phyloP scores from a whole-genome alignment of 1,140 invertebrate species.

The Ceratina calcarata region DNA sequence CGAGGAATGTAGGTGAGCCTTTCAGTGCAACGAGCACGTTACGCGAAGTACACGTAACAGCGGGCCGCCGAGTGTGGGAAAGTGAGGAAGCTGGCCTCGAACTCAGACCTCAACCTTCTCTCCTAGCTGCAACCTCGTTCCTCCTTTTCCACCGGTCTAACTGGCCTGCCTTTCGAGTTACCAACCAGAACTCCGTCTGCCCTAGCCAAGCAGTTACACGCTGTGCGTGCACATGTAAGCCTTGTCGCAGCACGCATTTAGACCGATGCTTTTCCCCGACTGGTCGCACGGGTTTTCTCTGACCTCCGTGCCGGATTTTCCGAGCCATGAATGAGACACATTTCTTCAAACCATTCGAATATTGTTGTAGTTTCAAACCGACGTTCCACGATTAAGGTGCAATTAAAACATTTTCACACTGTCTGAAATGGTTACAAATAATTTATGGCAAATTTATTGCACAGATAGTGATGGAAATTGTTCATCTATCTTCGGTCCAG shows the following conservation, averaged over 20 bases:
- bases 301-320: not conserved
- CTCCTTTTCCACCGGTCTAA: constrained; percentile 43
- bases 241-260: not conserved
- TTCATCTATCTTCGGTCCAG: not conserved
- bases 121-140: constrained; percentile 47
- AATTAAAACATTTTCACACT: not conserved
- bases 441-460: not conserved
- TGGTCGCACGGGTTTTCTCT: not conserved
- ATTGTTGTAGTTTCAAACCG: not conserved
- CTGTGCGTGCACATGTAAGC: too few relatives aligned
- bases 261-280: not conserved
- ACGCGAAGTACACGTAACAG: constrained; percentile 52
- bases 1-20: constrained; percentile 47
- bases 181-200: constrained; percentile 34
- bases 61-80: constrained; percentile 66
- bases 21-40: constrained; percentile 44
- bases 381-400: too few relatives aligned
- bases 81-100: constrained; percentile 72
- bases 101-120: constrained; percentile 73
- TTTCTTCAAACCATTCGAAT: too few relatives aligned
- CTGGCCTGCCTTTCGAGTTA: constrained; percentile 39
- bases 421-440: not conserved
- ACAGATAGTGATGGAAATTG: not conserved
- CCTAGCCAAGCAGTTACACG: constrained; percentile 6
- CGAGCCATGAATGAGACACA: too few relatives aligned